Evolutionary conservation across 2,113 vertebrate species (phyloP).

Genomic region (Casuarius casuarius): DNA sequence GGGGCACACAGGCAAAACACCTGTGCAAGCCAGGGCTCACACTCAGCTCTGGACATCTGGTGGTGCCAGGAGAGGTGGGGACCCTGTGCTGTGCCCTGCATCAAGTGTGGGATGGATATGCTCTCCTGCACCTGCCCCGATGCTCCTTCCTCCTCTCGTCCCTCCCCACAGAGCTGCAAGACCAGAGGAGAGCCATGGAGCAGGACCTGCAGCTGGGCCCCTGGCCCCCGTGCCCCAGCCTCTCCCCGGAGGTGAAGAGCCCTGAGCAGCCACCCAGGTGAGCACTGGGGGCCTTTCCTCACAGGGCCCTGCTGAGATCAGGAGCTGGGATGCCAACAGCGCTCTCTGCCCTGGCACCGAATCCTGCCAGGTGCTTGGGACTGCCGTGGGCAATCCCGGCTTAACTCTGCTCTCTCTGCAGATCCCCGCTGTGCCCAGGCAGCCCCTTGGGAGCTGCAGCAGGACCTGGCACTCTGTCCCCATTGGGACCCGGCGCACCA

Average conservation of each 20-base stretch:
- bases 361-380: too few relatives aligned
- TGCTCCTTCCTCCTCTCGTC: neutral
- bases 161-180: constrained; percentile 75
- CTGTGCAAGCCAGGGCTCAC: too few relatives aligned
- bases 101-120: neutral
- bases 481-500: neutral
- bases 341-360: neutral
- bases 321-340: neutral
- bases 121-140: neutral
- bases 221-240: neutral
- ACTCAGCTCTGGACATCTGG: too few relatives aligned
- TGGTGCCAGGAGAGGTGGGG: too few relatives aligned
- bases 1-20: too few relatives aligned
- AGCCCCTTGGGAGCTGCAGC: neutral
- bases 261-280: constrained; percentile 23
- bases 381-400: neutral
- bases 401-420: neutral
- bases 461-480: neutral
- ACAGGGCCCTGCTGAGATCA: neutral
- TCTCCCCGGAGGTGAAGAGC: neutral
- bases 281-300: neutral
- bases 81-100: neutral
- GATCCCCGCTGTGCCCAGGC: neutral
- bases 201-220: constrained; percentile 55
- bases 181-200: constrained; percentile 74